Conservation (phyloP, 2,113 vertebrate species). For the Bujurquina vittata region DNA sequence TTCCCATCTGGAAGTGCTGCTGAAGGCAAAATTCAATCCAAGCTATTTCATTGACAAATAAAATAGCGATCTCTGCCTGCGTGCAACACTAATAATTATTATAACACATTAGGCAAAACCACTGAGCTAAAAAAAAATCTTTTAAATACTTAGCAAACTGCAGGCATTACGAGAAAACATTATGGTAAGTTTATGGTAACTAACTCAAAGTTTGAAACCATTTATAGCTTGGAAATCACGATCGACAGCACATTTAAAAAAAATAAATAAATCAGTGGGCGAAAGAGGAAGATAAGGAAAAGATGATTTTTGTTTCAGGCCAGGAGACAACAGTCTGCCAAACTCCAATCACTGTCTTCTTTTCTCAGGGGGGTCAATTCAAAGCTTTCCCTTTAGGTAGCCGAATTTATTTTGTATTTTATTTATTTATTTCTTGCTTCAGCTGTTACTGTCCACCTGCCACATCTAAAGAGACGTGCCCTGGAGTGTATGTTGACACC, state of each 20-base stretch:
- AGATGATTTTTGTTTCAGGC: background rate
- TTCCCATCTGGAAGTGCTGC: background rate
- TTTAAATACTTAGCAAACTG: background rate
- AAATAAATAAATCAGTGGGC: background rate
- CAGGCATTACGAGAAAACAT: background rate
- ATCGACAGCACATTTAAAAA: background rate
- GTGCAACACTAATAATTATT: background rate
- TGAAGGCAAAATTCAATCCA: background rate
- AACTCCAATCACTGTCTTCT: constrained; percentile 15
- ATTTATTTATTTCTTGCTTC: background rate
- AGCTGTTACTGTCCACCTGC: constrained; percentile 2
- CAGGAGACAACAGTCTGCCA: constrained; percentile 28
- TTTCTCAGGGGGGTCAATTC: constrained; percentile 26
- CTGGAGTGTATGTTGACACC: constrained; percentile 18
- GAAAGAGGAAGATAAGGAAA: background rate
- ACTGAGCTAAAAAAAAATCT: background rate
- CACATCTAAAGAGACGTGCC: constrained; percentile 18
- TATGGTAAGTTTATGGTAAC: background rate
- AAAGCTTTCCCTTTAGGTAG: constrained; percentile 23
- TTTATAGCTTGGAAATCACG: background rate
- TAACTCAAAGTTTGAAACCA: background rate
- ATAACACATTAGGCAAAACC: background rate
- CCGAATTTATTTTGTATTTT: background rate
- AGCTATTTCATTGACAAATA: too few relatives aligned
- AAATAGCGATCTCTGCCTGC: background rate